Conservation (phyloP, 2,888 invertebrate species). For the Apoda limacodes region DNA sequence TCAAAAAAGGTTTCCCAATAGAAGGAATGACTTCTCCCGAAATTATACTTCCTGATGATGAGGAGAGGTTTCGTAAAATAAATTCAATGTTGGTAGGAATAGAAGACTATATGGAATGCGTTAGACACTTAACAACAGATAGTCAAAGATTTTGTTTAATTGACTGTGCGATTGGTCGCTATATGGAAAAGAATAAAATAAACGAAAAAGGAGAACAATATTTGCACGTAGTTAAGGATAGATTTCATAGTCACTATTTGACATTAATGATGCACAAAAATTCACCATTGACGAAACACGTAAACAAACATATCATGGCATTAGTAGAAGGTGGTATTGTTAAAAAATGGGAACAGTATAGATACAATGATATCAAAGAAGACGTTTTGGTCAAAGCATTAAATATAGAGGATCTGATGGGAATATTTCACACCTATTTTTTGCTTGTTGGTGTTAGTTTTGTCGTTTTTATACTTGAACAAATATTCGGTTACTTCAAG, state of each 20-base stretch:
- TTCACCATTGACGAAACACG: slow-evolving; percentile 38
- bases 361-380: slow-evolving; percentile 41
- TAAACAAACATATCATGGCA: slow-evolving; percentile 36
- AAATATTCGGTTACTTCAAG: too few species aligned
- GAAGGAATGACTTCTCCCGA: slow-evolving; percentile 59
- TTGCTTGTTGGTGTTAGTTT: slow-evolving; percentile 26
- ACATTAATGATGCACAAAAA: slow-evolving; percentile 39
- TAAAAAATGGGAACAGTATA: slow-evolving; percentile 54
- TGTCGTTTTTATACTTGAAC: slow-evolving; percentile 35
- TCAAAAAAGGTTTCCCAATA: slow-evolving; percentile 45
- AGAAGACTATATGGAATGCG: slow-evolving; percentile 35
- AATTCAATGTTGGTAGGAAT: slow-evolving; percentile 40
- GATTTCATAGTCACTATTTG: slow-evolving; percentile 51
- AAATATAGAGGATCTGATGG: slow-evolving; percentile 36
- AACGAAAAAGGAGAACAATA: slow-evolving; percentile 50
- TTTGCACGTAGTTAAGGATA: slow-evolving; percentile 48
- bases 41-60: slow-evolving; percentile 43
- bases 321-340: slow-evolving; percentile 52
- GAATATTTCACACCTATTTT: slow-evolving; percentile 39
- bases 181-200: slow-evolving; percentile 38
- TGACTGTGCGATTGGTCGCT: slow-evolving; percentile 51
- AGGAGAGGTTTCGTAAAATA: slow-evolving; percentile 38
- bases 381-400: slow-evolving; percentile 40
- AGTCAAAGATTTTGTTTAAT: slow-evolving; percentile 46
- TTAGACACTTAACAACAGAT: slow-evolving; percentile 35